These are phyloP conservation scores for Chaetodon auriga DNA, from an alignment of 2,113 vertebrate species.

Conservation along the genomic window DNA sequence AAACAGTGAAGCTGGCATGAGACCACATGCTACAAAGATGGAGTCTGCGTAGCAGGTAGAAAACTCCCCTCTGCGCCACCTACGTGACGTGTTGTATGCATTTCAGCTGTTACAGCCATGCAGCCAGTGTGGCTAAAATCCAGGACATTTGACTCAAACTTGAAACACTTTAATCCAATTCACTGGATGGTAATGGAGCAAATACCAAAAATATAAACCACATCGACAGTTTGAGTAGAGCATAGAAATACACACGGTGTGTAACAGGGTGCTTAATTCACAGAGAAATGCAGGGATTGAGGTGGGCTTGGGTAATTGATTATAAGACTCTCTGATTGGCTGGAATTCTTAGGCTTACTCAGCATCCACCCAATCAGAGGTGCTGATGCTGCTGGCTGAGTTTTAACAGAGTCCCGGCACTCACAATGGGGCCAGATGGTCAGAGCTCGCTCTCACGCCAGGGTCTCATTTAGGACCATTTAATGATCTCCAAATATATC, in stretches of 20 bases:
- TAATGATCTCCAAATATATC: conserved; percentile 84
- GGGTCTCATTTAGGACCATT: conserved; percentile 84
- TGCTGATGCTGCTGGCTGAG: conserved; percentile 63
- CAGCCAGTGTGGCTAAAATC: background rate
- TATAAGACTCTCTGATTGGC: conserved; percentile 65
- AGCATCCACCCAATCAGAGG: conserved; percentile 70
- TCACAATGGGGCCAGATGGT: conserved; percentile 84
- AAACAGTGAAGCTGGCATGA: too few relatives aligned
- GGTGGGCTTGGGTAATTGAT: conserved; percentile 47
- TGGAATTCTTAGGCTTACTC: conserved; percentile 27
- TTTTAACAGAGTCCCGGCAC: conserved; percentile 60
- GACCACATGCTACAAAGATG: too few relatives aligned
- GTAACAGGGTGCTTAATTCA: background rate
- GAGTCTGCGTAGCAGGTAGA: too few relatives aligned
- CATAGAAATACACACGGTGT: background rate
- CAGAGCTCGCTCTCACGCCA: conserved; percentile 81
- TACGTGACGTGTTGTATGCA: too few relatives aligned
- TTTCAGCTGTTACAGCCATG: background rate
- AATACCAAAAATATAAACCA: background rate
- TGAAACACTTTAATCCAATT: background rate
- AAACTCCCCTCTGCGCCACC: too few relatives aligned
- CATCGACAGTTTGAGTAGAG: background rate
- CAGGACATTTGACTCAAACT: background rate
- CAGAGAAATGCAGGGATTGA: background rate
- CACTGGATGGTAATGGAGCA: background rate